Base-by-base conservation (phyloP, 2,888 invertebrate genomes). In the Meteorus cinctellus region DNA sequence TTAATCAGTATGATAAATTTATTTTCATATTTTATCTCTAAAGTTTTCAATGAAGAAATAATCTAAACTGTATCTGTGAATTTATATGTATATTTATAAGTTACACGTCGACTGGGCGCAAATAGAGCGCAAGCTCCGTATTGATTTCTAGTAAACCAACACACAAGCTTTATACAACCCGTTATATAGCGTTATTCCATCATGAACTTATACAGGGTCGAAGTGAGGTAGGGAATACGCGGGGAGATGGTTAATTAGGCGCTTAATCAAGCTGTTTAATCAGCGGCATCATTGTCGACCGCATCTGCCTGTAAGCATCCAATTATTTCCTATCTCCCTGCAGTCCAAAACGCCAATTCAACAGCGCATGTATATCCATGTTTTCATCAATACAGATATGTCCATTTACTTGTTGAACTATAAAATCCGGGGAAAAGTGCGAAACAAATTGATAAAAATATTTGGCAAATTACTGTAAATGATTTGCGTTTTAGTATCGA, bases 181-280 rank as follows among this genome's bases (percentile, higher is more conserved):
- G 36, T 31, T 41, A n/a, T 12, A 41, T 65, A 36, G 16, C 65
- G n/a, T 19, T 63, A 34, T 34, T 65, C 55, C 55, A 65, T 65
- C 36, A 31, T 34, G 36, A 1, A 31, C n/a, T 29, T 62, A 65
- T 36, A 65, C 41, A 41, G 34, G 36, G 10, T 3, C 0, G 36
- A 59, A 59, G 66, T 55, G 55, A 55, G 59, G 45, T 67, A 60
- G 51, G 24, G n/a, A 60, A 55, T 59, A 45, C 67, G 55, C 36
- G 59, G 34, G 60, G 8, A 67, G 48, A 74, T 77, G 78, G 79
- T 86, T 84, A 88, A 88, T 89, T 87, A 88, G 86, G 81, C 85
- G 80, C 81, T 88, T 88, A 87, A 89, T 89, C 86, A 87, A 86
- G 85, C 85, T 85, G 85, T 86, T 89, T 89, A 88, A 88, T 89